Base-by-base conservation (phyloP, 2,113 vertebrate species). In the Muntiacus reevesi region DNA sequence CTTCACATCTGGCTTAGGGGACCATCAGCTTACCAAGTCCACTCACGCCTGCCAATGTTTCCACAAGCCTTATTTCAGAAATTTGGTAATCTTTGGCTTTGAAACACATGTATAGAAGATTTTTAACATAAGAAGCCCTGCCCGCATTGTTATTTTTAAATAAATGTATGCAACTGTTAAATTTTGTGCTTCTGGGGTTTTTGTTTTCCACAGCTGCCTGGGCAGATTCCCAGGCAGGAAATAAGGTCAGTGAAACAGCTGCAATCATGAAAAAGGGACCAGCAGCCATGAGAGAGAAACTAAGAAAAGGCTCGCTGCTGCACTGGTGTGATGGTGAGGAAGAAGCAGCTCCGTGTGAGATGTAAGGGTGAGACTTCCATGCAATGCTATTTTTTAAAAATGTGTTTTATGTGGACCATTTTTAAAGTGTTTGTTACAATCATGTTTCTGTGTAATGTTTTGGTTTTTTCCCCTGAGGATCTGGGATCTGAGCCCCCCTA, bases 201-300 rank as follows among this genome's bases (percentile, higher is more conserved):
- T 98, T 98, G 96, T 98, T 98, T 98, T 94, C 94, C 97, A 97
- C 98, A 98, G 98, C 98, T 98, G 98, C 98, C 97, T 97, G 98
- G 97, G 97, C 98, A 87, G 6, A 83, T 95, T 98, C 97, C 98
- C 96, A 98, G 97, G 67, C 96, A 98, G 96, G 97, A 98, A 98
- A 97, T 67, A 94, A 97, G 97, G 96, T 98, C 95, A 98, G 95
- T 96, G 98, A 98, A 98, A 98, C 97, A 99, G 98, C 98, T 98
- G 98, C 97, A 97, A 59, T 55, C 47, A 90, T 96, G 96, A 89
- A 27, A 91, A 67, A 21, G 30, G 64, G 64, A 43, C 43, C 74
- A 64, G 7, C 16, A 82, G 60, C 85, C 88, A 40, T 0, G 4
- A 94, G 21, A 36, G 16, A 62, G 47, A 78, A 45, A 50, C 15